Evolutionary conservation across 2,888 invertebrate genomes (phyloP).

Genomic region (Gastrophysa polygoni): DNA sequence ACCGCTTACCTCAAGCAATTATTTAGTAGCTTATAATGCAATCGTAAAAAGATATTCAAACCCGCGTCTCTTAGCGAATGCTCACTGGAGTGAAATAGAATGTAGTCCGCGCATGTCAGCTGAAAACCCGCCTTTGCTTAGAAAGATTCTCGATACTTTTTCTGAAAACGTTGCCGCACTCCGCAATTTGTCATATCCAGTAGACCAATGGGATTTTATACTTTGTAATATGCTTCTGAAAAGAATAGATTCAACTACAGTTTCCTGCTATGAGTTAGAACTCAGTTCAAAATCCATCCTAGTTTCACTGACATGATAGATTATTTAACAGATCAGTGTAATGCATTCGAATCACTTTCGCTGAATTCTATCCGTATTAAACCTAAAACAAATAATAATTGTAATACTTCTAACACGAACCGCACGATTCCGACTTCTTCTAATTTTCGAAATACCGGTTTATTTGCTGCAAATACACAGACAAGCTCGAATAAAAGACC

Average conservation of each 20-base stretch:
- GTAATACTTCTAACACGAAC: neutral
- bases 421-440: neutral
- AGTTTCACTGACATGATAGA: neutral
- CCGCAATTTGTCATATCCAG: neutral
- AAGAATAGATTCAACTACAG: neutral
- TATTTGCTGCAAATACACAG: constrained; percentile 3
- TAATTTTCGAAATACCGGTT: neutral
- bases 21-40: constrained; percentile 4
- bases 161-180: constrained; percentile 4
- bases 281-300: constrained; percentile 3
- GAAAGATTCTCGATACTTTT: constrained; percentile 2
- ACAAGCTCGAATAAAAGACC: neutral
- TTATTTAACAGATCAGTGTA: neutral
- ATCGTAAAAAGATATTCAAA: neutral
- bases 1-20: constrained; percentile 4
- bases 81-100: constrained; percentile 6
- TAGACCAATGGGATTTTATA: constrained; percentile 1
- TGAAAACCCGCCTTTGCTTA: constrained; percentile 8
- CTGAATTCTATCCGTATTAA: neutral
- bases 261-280: neutral
- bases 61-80: constrained; percentile 5
- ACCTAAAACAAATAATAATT: neutral
- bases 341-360: neutral
- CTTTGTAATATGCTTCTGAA: constrained; percentile 1
- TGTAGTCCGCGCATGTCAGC: neutral